phyloP scores from a whole-genome alignment of 64 coral and sea anemone genomes.

The Actinia tenebrosa region DNA sequence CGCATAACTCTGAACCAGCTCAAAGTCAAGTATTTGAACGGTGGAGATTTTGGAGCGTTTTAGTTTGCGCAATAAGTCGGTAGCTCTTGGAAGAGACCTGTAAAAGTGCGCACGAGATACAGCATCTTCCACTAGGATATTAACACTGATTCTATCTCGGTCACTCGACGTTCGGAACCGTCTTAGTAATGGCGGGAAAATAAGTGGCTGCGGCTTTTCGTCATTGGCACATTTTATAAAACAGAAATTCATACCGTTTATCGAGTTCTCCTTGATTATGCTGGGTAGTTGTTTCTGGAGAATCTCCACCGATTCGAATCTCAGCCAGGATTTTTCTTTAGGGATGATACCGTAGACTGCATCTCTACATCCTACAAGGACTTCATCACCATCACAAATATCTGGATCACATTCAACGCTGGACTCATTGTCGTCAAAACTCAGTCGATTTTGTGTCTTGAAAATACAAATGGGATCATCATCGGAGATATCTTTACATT shows the following conservation, averaged over 20 bases:
- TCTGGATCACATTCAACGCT: constrained; percentile 41
- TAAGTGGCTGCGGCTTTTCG: constrained; percentile 41
- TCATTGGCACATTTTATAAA: constrained; percentile 48
- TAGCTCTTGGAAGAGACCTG: constrained; percentile 63
- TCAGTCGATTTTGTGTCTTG: constrained; percentile 40
- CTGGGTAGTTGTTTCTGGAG: constrained; percentile 56
- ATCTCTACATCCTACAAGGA: constrained; percentile 63
- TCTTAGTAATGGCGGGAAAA: constrained; percentile 84
- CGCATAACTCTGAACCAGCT: constrained; percentile 73
- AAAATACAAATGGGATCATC: constrained; percentile 52
- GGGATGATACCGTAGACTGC: constrained; percentile 50
- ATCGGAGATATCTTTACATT: constrained; percentile 12
- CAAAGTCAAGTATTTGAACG: constrained; percentile 70
- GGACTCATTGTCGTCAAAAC: constrained; percentile 27
- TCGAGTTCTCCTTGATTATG: constrained; percentile 45
- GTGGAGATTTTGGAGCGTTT: constrained; percentile 40
- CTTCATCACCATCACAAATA: constrained; percentile 33
- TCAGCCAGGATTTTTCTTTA: constrained; percentile 39
- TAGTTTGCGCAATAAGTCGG: constrained; percentile 43
- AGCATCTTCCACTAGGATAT: constrained; percentile 80
- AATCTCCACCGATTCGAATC: constrained; percentile 22
- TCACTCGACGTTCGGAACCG: background rate
- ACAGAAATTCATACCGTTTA: constrained; percentile 66
- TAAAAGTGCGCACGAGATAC: constrained; percentile 83
- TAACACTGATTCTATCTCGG: constrained; percentile 48